Conservation (phyloP, 2,113 vertebrate species). For the Cynoglossus semilaevis region DNA sequence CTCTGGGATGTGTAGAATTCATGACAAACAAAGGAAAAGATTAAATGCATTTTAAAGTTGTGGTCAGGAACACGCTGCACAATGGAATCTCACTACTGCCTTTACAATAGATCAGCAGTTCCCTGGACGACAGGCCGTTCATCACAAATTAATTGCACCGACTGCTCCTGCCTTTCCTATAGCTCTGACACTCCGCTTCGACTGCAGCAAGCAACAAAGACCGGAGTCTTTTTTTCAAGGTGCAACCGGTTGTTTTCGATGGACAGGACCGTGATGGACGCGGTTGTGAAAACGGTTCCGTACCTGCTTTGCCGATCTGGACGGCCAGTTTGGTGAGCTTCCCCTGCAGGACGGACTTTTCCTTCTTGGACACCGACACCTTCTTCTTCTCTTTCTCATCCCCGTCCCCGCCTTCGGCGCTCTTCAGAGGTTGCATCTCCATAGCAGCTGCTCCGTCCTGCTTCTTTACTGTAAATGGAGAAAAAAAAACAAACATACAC, state of each 20-base stretch:
- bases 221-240: not conserved
- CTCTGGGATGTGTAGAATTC: not conserved
- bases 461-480: slow-evolving; percentile 88
- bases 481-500: slow-evolving; percentile 24
- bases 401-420: slow-evolving; percentile 90
- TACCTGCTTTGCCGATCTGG: slow-evolving; percentile 98
- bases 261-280: slow-evolving; percentile 22
- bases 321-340: slow-evolving; percentile 98
- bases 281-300: not conserved
- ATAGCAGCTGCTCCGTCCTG: slow-evolving; percentile 97
- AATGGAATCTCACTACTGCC: slow-evolving; percentile 2
- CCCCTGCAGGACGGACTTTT: slow-evolving; percentile 97
- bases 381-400: slow-evolving; percentile 96
- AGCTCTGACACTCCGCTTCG: slow-evolving; percentile 11
- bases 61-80: slow-evolving; percentile 3
- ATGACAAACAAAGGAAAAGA: slow-evolving; percentile 8
- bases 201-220: slow-evolving; percentile 9
- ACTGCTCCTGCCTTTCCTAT: not conserved
- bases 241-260: slow-evolving; percentile 24
- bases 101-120: slow-evolving; percentile 11
- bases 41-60: not conserved
- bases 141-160: not conserved
- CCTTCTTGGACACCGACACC: slow-evolving; percentile 89
- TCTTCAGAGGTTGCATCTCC: slow-evolving; percentile 99
- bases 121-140: slow-evolving; percentile 1